Evolutionary conservation across 1,140 invertebrate genomes (phyloP), one percentile per base, ranked within the genome.

Genomic region (Oedothorax gibbosus): DNA sequence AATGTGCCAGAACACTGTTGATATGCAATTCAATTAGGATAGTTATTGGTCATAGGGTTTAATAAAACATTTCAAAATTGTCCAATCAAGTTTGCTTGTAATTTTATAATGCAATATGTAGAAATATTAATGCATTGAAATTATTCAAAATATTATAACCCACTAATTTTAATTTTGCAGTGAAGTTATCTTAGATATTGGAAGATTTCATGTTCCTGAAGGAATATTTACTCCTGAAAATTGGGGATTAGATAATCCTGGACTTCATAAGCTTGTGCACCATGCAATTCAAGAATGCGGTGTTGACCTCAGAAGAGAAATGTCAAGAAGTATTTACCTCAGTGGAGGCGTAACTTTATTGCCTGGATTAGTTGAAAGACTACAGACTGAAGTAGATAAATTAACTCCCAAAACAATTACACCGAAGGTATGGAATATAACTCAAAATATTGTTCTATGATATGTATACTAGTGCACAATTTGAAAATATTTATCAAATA

Each of bases 171-270:
- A 75, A 82, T 12, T 64, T 84, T 71, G 71, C 81, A 89, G 88
- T 53, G 86, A 85, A 64, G 87, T 90, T 14, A 84, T 87, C 21
- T 76, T 91, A 86, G 91, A 92, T 87, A 86, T 87, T 53, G 90
- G 89, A 18, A 85, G 92, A 83, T 92, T 93, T 88, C 90, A 91
- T 75, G 92, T 91, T 57, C 89, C 92, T 7, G 93, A 94, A 88
- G 93, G 93, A 18, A 89, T 94, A 53, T 93, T 94, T 88, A 91
- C 93, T 86, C 93, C 92, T 9, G 92, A 93, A 84, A 87, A 91
- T 51, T 94, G 93, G 92, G 93, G 92, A 53, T 89, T 92, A 81
- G 93, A 94, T 88, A 91, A 91, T 84, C 91, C 91, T 66, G 92
- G 92, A 53, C 86, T 94, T 12, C 93, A 92, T 75, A 92, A 93